Conservation (phyloP, 2,113 vertebrate species). For the Muntiacus muntjak region DNA sequence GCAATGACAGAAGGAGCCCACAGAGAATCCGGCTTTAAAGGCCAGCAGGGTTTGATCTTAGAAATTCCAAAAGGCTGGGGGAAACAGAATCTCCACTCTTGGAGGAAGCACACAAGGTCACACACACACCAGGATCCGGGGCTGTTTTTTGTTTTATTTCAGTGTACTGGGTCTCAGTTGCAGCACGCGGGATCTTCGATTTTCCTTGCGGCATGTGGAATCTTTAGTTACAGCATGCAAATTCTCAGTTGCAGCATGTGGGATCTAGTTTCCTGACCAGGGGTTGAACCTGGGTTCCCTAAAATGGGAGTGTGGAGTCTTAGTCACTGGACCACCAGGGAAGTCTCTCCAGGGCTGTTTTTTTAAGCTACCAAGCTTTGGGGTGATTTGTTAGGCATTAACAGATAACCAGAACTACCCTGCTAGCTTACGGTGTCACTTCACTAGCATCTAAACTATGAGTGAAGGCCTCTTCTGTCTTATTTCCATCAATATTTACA, state of each 20-base stretch:
- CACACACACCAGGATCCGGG: not conserved
- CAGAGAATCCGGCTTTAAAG: not conserved
- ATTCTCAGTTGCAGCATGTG: not conserved
- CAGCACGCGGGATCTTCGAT: not conserved
- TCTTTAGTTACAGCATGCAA: not conserved
- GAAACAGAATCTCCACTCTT: not conserved
- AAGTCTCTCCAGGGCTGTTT: not conserved
- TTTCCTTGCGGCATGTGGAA: not conserved
- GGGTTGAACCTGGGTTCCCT: not conserved
- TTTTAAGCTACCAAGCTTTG: not conserved
- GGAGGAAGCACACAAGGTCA: not conserved
- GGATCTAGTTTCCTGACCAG: not conserved
- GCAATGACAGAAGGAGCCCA: not conserved
- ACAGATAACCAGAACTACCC: not conserved
- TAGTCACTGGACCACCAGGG: not conserved
- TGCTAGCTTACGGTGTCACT: not conserved
- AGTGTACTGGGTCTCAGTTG: not conserved
- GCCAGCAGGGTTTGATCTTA: not conserved
- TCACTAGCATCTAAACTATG: not conserved
- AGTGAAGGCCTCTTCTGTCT: not conserved
- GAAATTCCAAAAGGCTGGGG: not conserved
- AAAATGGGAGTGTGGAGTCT: not conserved
- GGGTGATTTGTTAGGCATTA: not conserved
- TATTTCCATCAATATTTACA: not conserved
- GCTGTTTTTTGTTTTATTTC: not conserved